Evolutionary conservation across 2,113 vertebrate genomes (phyloP).

Genomic region (Balaenoptera acutorostrata): DNA sequence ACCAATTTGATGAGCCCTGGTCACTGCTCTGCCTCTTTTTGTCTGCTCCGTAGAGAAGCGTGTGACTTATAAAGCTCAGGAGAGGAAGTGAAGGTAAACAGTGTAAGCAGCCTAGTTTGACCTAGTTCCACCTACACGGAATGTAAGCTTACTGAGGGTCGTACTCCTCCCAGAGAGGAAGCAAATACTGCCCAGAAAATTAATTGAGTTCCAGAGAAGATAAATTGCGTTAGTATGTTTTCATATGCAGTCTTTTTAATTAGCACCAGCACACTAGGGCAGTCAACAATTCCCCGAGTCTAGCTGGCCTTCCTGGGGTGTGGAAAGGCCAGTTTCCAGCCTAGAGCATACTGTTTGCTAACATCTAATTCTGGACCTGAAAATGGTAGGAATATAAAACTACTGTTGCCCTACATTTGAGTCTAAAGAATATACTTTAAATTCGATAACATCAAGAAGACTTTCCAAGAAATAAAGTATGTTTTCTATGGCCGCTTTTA

Average conservation of each 20-base stretch:
- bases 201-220: constrained; percentile 26
- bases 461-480: neutral
- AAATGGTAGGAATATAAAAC: constrained; percentile 6
- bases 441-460: neutral
- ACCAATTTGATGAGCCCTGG: neutral
- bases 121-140: neutral
- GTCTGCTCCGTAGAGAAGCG: neutral
- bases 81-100: neutral
- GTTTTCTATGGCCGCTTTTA: neutral
- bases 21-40: neutral
- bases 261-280: neutral
- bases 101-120: neutral
- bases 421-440: neutral
- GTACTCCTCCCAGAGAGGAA: neutral
- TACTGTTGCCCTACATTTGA: neutral
- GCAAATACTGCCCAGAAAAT: neutral
- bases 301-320: neutral
- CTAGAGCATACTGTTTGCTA: neutral
- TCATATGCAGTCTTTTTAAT: neutral
- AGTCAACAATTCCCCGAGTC: neutral
- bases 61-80: neutral
- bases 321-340: neutral
- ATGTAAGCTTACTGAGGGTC: neutral
- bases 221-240: neutral
- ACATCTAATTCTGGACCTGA: neutral